A percentile compares a stretch with the other conserved stretches of the same genome.
These are phyloP conservation scores for Urocitellus parryii DNA, from an alignment of 2,113 vertebrate genomes.

Conservation along the genomic window DNA sequence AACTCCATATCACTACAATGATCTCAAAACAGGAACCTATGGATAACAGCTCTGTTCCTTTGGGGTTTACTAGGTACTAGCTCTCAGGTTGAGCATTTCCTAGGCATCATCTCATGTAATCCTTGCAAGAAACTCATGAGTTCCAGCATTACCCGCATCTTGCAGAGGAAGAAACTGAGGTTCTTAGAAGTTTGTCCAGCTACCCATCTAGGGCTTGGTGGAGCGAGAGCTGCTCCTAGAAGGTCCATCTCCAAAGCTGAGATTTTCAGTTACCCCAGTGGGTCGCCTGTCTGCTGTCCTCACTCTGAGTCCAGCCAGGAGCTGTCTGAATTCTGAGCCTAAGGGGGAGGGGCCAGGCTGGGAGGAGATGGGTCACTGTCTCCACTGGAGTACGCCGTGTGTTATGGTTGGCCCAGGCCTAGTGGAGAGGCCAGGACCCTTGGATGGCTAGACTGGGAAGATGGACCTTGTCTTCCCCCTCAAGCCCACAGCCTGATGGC, in stretches of 20 bases:
- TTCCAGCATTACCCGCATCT: not conserved
- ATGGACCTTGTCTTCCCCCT: not conserved
- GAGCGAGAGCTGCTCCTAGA: not conserved
- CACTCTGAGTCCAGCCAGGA: not conserved
- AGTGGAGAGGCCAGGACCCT: not conserved
- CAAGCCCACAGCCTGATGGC: not conserved
- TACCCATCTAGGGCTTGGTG: not conserved
- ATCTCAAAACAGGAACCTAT: slow-evolving; percentile 21
- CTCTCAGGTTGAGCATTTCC: not conserved
- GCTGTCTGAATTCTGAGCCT: not conserved
- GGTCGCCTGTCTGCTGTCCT: not conserved
- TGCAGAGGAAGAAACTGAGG: not conserved
- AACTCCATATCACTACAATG: not conserved
- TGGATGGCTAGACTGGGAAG: not conserved
- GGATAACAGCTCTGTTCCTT: not conserved
- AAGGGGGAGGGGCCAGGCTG: not conserved
- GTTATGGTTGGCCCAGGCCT: too few species aligned
- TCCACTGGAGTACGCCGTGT: not conserved
- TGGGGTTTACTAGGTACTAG: not conserved
- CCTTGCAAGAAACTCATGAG: not conserved
- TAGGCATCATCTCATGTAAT: not conserved
- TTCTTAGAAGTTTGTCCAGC: too few species aligned
- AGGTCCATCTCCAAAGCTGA: not conserved
- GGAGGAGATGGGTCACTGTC: not conserved
- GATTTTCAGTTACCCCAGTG: rapidly evolving